Conservation (phyloP, 2,113 vertebrate genomes). For the Tyrannus savana region DNA sequence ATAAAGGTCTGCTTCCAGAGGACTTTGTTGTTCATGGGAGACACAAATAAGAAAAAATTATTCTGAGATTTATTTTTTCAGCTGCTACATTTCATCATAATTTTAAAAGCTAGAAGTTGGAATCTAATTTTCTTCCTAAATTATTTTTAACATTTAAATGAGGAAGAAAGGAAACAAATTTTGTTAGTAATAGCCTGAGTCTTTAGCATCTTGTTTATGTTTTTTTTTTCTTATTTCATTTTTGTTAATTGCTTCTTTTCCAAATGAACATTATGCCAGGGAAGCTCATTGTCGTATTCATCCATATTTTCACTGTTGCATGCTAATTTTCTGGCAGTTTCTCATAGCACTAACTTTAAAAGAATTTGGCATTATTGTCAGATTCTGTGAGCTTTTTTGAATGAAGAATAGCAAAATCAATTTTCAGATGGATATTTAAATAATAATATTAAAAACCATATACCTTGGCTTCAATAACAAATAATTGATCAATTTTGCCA, state of each 20-base stretch:
- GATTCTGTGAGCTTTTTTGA: neutral
- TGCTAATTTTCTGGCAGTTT: neutral
- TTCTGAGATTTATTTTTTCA: neutral
- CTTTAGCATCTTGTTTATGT: neutral
- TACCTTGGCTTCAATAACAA: neutral
- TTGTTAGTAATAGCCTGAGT: neutral
- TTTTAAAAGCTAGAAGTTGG: neutral
- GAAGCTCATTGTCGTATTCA: neutral
- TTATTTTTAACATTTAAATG: conserved; percentile 11
- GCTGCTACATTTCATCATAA: conserved; percentile 19
- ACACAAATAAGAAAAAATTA: conserved; percentile 13
- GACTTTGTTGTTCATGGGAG: neutral
- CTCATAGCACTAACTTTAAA: neutral
- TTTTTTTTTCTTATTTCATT: neutral
- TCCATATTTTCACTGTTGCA: neutral
- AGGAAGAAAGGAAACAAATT: neutral
- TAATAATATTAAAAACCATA: neutral
- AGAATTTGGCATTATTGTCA: neutral
- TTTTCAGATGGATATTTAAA: neutral
- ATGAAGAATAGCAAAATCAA: neutral
- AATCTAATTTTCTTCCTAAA: neutral
- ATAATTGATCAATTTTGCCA: neutral
- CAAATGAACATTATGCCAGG: neutral
- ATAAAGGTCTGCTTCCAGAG: conserved; percentile 13
- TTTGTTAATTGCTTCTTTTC: neutral